Evolutionary conservation across 2,888 invertebrate species (phyloP), one percentile per base, ranked within the genome.

Genomic region (Rhagonycha lutea): DNA sequence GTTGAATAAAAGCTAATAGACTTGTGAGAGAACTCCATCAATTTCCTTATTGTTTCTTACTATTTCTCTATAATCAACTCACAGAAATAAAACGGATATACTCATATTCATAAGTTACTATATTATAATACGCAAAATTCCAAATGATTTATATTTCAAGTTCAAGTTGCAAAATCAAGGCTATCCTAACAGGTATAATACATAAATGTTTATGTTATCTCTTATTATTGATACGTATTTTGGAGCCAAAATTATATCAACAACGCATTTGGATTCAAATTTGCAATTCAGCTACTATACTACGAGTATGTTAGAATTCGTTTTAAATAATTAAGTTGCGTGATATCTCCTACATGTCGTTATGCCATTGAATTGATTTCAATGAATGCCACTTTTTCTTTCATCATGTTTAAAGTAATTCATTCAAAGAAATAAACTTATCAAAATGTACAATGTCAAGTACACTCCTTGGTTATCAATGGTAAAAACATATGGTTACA

Each of bases 381-480:
- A 23, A 65, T 65, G 24, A 65, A 65, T 65, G 63, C 26, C 63
- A 65, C 63, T 65, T 65, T 65, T 65, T 65, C 63, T 65, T 65
- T 26, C 63, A 24, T 65, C 63, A 26, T 24, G 26, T 24, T 65
- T n/a, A n/a, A 9, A 65, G 24, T 24, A 65, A 65, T 65, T 65
- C 63, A 24, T 65, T 65, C 23, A 24, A 65, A 23, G 63, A 65
- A 65, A 24, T 65, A 23, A 65, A 65, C 63, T 65, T 65, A 65
- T 65, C 63, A 65, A 65, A 47, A 65, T 65, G 63, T 65, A 65
- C 63, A 65, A 65, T 65, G 63, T 65, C 63, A 65, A 65, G 63
- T 65, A 65, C 63, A 65, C 63, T 65, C 63, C 63, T 65, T 65
- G 63, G 63, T 65, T 65, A 65, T 65, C 63, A 65, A 65, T 65